Base-by-base conservation (phyloP, 2,888 invertebrate genomes). In the Dynastes grantii region DNA sequence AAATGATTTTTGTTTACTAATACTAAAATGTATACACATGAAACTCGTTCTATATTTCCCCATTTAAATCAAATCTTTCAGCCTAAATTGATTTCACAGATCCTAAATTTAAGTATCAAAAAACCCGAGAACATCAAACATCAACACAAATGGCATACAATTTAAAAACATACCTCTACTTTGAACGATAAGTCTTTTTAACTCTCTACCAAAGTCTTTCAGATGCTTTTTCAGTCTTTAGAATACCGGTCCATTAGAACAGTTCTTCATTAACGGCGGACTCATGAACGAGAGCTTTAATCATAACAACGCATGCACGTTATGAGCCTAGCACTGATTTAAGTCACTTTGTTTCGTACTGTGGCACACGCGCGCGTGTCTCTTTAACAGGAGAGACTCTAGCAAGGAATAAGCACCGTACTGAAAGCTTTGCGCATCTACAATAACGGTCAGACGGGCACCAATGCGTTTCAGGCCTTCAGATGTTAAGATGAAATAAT, bases 341-440 rank as follows among this genome's bases (percentile, higher is more conserved):
- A 70, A 70, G 70, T 55, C 70, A 70, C 70, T 53, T 53, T 51
- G 22, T 51, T 53, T 51, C 70, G 55, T 58, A 8, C 32, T 70
- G 70, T 32, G 55, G 70, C 55, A 70, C 55, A 70, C 70, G 70
- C 70, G 70, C 70, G 70, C 70, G 70, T 70, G 70, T 70, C 70
- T 70, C 53, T 70, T 70, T 70, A 70, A 70, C 70, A 55, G 70
- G 32, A 37, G 32, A 70, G 70, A 22, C 55, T 58, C 32, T 51
- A 53, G 32, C 22, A 22, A 22, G 22, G 22, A 22, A 55, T 53
- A 53, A 64, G 64, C 51, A 51, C 53, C 53, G 51, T 53, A 70
- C 55, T 70, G 70, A 70, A 70, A 70, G 70, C 70, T 70, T 22
- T 32, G 53, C 70, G 70, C 51, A 64, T 64, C 13, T 53, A 51